Conservation (phyloP, 2,797 vertebrate genomes). For the Pseudomugil tenellus region DNA sequence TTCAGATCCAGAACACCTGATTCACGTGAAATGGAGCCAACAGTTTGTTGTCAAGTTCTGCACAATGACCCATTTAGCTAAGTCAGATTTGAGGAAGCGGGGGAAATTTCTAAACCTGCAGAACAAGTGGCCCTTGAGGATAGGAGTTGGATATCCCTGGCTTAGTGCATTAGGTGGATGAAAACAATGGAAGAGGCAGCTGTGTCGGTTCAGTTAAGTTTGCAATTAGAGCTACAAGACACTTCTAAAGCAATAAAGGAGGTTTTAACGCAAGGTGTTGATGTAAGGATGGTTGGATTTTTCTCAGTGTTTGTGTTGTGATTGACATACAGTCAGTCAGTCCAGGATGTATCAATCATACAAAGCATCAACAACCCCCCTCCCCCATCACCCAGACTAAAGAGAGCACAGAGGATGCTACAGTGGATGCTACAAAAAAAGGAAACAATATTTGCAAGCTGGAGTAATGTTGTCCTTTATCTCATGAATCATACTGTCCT, state of each 20-base stretch:
- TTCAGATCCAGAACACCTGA: not conserved
- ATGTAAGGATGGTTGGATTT: not conserved
- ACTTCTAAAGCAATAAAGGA: not conserved
- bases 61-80: not conserved
- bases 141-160: not conserved
- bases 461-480: slow-evolving; percentile 64
- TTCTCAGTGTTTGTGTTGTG: not conserved
- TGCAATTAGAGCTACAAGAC: not conserved
- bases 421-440: not conserved
- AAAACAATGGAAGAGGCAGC: not conserved
- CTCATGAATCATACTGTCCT: slow-evolving; percentile 83
- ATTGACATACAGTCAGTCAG: not conserved
- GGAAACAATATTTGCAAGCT: slow-evolving; percentile 49
- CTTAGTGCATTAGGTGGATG: not conserved
- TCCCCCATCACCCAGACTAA: not conserved
- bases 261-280: not conserved
- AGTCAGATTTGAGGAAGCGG: not conserved
- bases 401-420: not conserved
- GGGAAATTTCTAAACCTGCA: not conserved
- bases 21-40: not conserved
- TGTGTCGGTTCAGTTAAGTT: not conserved
- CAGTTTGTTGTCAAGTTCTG: not conserved
- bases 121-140: not conserved
- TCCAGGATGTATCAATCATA: not conserved
- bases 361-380: not conserved